These are phyloP conservation scores for Cetoscarus ocellatus DNA, from an alignment of 2,797 vertebrate genomes.

Conservation along the genomic window DNA sequence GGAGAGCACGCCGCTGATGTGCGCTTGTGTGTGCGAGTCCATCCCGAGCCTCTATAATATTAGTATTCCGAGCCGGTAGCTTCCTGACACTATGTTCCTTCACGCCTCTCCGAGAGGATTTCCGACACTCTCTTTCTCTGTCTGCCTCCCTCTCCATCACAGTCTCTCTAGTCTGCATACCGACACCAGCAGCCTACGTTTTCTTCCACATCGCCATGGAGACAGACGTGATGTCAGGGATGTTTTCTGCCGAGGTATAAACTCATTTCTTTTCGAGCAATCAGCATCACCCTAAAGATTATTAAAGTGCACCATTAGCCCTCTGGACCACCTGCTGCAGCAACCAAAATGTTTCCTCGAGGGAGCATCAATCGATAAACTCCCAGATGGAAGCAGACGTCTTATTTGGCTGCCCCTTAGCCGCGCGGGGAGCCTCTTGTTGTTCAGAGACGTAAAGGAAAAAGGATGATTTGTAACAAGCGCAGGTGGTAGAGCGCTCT, in stretches of 20 bases:
- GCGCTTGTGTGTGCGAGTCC: constrained; percentile 28
- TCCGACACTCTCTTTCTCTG: constrained; percentile 71
- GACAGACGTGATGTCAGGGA: constrained; percentile 86
- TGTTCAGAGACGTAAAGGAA: constrained; percentile 46
- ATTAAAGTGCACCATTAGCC: constrained; percentile 54
- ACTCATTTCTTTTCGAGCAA: constrained; percentile 41
- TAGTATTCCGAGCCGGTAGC: constrained; percentile 79
- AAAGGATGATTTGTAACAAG: constrained; percentile 44
- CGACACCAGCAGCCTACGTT: constrained; percentile 78
- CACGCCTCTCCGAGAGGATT: constrained; percentile 78
- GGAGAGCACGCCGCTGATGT: constrained; percentile 8
- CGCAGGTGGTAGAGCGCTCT: constrained; percentile 46
- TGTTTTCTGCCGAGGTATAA: constrained; percentile 60
- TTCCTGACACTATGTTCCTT: constrained; percentile 81
- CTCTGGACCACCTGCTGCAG: constrained; percentile 46
- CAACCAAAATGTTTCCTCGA: constrained; percentile 40
- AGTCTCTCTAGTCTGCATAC: constrained; percentile 28
- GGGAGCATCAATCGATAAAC: constrained; percentile 43
- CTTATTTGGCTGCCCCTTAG: constrained; percentile 47
- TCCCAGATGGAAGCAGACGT: constrained; percentile 49
- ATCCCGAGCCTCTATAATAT: constrained; percentile 55
- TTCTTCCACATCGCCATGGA: constrained; percentile 82
- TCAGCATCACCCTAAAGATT: constrained; percentile 51
- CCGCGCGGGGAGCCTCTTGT: constrained; percentile 20
- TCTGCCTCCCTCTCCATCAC: constrained; percentile 33